A percentile compares a stretch with the other conserved stretches of the same genome.
Conservation (phyloP, 2,888 invertebrate species). For the Cheilosia impressa region DNA sequence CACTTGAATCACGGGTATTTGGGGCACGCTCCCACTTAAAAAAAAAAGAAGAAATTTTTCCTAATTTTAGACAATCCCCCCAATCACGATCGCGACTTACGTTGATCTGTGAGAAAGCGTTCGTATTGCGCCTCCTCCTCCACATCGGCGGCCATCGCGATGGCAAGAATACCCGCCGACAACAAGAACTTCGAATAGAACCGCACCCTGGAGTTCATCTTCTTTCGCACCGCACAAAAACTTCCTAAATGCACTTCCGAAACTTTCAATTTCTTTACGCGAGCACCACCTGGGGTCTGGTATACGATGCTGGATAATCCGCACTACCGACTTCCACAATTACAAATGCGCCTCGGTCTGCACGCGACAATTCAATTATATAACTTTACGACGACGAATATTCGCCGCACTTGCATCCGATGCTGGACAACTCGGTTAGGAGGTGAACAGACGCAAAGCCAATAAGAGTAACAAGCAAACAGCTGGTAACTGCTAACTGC, state of each 20-base stretch:
- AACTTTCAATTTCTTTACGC: constrained; percentile 58
- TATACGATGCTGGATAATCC: constrained; percentile 47
- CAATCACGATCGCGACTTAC: constrained; percentile 52
- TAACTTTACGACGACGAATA: constrained; percentile 64
- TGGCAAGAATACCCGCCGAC: constrained; percentile 58
- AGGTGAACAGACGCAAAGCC: constrained; percentile 55
- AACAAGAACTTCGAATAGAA: constrained; percentile 63
- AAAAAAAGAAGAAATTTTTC: too few species aligned
- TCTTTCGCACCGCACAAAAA: constrained; percentile 6
- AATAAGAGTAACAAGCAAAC: constrained; percentile 42
- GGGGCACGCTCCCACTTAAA: constrained; percentile 11
- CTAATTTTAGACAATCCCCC: too few species aligned
- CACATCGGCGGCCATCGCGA: constrained; percentile 1
- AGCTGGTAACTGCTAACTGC: constrained; percentile 46
- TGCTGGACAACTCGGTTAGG: constrained; percentile 70
- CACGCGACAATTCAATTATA: constrained; percentile 75
- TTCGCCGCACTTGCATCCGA: constrained; percentile 33
- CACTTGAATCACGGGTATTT: not conserved
- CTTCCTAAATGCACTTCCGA: constrained; percentile 43
- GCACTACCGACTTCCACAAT: constrained; percentile 74
- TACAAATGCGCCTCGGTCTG: constrained; percentile 66
- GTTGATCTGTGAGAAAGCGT: constrained; percentile 64
- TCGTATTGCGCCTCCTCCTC: constrained; percentile 30
- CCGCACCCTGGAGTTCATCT: constrained; percentile 57
- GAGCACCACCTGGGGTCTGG: constrained; percentile 33